A percentile compares a stretch with the other conserved stretches of the same genome.
phyloP scores from a whole-genome alignment of 2,797 vertebrate species.

The Malacoctenus gilli region DNA sequence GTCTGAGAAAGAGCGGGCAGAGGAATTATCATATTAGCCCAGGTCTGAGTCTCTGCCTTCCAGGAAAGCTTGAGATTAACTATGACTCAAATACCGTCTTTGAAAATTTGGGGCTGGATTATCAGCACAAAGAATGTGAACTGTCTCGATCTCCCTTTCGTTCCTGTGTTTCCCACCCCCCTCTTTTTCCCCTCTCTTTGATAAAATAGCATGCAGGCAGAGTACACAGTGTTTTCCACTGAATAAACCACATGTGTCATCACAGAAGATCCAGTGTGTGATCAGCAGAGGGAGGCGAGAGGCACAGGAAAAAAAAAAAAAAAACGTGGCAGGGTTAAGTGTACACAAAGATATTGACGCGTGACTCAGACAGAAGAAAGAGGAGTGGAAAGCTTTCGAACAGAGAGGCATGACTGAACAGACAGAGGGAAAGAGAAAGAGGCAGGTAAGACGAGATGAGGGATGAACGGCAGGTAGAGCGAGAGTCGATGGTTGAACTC shows the following conservation, averaged over 20 bases:
- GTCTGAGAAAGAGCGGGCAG: conserved; percentile 16
- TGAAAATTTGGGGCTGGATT: conserved; percentile 51
- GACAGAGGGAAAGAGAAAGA: conserved; percentile 29
- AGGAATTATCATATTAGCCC: conserved; percentile 50
- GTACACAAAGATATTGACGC: conserved; percentile 78
- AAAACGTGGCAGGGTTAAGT: conserved; percentile 76
- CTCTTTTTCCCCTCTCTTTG: conserved; percentile 12
- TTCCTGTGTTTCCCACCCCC: conserved; percentile 20
- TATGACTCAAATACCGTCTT: conserved; percentile 56
- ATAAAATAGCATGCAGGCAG: conserved; percentile 34
- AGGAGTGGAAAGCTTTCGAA: conserved; percentile 57
- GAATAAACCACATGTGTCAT: conserved; percentile 70
- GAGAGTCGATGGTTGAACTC: conserved; percentile 16
- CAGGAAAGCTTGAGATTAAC: conserved; percentile 69
- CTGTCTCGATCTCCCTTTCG: conserved; percentile 30
- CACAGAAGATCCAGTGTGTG: conserved; percentile 66
- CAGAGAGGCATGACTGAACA: conserved; percentile 52
- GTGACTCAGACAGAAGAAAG: conserved; percentile 76
- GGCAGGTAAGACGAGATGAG: conserved; percentile 24
- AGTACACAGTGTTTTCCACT: conserved; percentile 57
- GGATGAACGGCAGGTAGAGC: no score
- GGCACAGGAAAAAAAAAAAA: conserved; percentile 41
- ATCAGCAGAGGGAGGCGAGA: conserved; percentile 55
- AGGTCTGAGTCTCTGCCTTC: conserved; percentile 58
- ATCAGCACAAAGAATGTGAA: conserved; percentile 54